Evolutionary conservation across 35 echinoderm and acorn worm genomes (phyloP).

Genomic region (Ptychodera flava): DNA sequence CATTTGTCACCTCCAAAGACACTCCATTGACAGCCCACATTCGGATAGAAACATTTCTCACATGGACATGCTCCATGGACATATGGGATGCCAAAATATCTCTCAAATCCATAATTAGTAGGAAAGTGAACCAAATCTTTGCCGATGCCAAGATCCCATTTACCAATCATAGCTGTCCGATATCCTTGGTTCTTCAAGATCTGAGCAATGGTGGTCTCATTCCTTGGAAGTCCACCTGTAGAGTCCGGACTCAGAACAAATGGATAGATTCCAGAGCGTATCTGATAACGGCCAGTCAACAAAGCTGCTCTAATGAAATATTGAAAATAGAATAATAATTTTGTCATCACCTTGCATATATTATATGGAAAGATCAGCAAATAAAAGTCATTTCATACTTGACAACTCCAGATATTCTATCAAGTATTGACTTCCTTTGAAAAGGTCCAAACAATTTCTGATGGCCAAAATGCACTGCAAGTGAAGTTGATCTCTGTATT

Average conservation of each 20-base stretch:
- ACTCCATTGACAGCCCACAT: slow-evolving; percentile 14
- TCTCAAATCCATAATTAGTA: slow-evolving; percentile 39
- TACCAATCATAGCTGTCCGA: not conserved
- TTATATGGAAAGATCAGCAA: not conserved
- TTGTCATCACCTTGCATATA: not conserved
- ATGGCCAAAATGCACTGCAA: not conserved
- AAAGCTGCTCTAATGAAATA: slow-evolving; percentile 33
- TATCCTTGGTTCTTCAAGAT: not conserved
- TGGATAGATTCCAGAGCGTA: slow-evolving; percentile 37
- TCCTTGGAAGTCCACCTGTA: not conserved
- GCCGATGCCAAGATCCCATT: not conserved
- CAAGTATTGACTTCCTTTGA: not conserved
- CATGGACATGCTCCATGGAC: slow-evolving; percentile 44
- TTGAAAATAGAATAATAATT: not conserved
- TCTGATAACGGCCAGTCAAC: slow-evolving; percentile 40
- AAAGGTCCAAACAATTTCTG: not conserved
- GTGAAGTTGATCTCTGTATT: not conserved
- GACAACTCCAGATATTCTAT: not conserved
- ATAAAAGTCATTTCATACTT: not conserved
- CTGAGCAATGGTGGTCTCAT: not conserved
- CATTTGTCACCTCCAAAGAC: not conserved
- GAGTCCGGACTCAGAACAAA: not conserved
- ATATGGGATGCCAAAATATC: slow-evolving; percentile 44
- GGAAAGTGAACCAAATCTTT: slow-evolving; percentile 18
- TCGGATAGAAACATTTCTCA: slow-evolving; percentile 56